phyloP scores from a whole-genome alignment of 1,140 invertebrate species.

The Trypoxylus dichotomus region DNA sequence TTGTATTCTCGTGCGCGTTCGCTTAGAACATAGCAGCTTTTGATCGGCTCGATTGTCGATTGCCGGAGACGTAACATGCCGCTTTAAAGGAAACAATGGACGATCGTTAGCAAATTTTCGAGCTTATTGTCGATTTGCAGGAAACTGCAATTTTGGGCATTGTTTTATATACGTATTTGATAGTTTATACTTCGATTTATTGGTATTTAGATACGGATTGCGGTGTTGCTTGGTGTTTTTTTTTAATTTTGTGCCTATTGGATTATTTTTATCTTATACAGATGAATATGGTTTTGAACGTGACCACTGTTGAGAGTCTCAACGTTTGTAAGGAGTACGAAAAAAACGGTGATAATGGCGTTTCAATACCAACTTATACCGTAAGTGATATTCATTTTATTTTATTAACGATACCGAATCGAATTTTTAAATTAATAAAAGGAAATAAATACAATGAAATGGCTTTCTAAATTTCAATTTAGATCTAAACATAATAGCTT shows the following conservation, averaged over 20 bases:
- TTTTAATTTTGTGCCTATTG: background rate
- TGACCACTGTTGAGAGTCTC: background rate
- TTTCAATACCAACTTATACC: background rate
- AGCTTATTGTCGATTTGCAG: background rate
- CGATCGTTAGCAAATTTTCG: background rate
- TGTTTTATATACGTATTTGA: background rate
- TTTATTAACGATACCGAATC: too few species aligned
- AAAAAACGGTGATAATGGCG: background rate
- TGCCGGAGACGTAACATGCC: background rate
- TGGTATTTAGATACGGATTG: too few species aligned
- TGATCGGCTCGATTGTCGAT: background rate
- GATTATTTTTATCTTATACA: background rate
- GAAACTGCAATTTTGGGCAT: background rate
- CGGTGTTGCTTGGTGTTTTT: too few species aligned
- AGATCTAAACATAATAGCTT: too few species aligned
- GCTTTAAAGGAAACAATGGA: slow-evolving; percentile 2
- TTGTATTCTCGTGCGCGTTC: background rate
- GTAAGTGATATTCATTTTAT: too few species aligned
- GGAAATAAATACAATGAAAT: too few species aligned
- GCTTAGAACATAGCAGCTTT: background rate
- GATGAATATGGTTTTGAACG: slow-evolving; percentile 28
- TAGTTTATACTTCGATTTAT: background rate
- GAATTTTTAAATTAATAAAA: background rate
- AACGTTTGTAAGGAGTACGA: background rate
- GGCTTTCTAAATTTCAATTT: too few species aligned